Evolutionary conservation across 2,888 invertebrate species (phyloP).

Genomic region (Tipula confusa): DNA sequence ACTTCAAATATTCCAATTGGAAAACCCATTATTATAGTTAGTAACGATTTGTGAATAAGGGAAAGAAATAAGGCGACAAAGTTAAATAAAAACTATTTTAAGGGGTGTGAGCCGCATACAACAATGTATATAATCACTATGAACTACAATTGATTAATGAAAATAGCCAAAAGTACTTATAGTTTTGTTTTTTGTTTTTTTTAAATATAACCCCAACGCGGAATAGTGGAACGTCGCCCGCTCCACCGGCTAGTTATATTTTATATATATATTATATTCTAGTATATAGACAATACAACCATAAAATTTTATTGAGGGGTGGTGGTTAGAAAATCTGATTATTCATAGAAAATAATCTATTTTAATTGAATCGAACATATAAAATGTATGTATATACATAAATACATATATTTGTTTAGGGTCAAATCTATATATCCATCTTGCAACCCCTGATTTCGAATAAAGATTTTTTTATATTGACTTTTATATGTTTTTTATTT

Average conservation of each 20-base stretch:
- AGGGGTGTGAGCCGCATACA: not conserved
- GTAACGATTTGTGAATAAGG: constrained; percentile 8
- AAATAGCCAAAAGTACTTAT: not conserved
- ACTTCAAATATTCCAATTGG: too few species aligned
- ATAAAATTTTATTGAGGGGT: constrained; percentile 3
- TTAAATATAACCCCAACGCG: not conserved
- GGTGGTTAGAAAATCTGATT: constrained; percentile 8
- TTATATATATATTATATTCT: not conserved
- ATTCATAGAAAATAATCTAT: constrained; percentile 25
- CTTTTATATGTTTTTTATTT: constrained; percentile 9
- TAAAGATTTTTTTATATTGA: constrained; percentile 4
- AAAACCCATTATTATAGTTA: too few species aligned
- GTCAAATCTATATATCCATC: not conserved
- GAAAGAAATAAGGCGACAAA: constrained; percentile 20
- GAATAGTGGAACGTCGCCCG: not conserved
- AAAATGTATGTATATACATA: too few species aligned
- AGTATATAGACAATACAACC: not conserved
- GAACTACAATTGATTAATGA: not conserved
- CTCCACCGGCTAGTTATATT: too few species aligned
- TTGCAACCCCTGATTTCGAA: not conserved
- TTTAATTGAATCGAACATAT: not conserved
- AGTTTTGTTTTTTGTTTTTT: constrained; percentile 25
- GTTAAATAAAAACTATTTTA: not conserved
- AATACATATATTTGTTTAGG: constrained; percentile 3
- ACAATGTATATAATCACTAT: not conserved